These are phyloP conservation scores for Virgularia gustaviana DNA, from an alignment of 92 coral and sea anemone species.

Conservation along the genomic window DNA sequence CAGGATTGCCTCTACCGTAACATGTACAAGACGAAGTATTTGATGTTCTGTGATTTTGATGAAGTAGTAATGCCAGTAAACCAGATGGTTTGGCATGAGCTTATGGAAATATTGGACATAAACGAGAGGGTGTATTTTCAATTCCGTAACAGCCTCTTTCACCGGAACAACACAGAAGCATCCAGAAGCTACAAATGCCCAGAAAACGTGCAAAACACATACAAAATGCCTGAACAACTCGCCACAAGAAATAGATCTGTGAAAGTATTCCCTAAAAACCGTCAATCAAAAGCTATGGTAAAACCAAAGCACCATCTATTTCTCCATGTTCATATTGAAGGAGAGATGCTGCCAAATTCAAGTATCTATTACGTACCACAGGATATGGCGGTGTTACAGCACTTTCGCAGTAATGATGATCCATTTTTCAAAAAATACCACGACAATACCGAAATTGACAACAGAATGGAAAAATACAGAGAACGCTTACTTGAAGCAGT, in stretches of 20 bases:
- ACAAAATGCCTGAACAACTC: background rate
- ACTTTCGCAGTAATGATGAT: background rate
- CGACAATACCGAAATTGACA: background rate
- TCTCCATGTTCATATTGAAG: background rate
- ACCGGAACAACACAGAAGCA: background rate
- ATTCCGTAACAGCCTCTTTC: background rate
- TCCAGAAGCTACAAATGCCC: background rate
- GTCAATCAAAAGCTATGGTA: constrained; percentile 9
- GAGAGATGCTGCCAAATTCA: background rate
- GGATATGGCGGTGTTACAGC: constrained; percentile 6
- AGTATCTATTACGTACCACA: background rate
- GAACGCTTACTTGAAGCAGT: background rate
- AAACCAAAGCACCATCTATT: background rate
- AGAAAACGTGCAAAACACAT: background rate
- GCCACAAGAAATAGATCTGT: constrained; percentile 13
- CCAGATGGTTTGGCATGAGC: background rate
- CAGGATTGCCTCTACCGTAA: constrained; percentile 20
- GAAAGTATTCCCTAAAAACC: background rate
- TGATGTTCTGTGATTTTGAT: constrained; percentile 7
- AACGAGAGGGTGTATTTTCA: background rate
- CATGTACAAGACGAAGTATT: constrained; percentile 13
- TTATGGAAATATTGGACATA: background rate
- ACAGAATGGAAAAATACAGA: constrained; percentile 7
- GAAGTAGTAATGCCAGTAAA: background rate
- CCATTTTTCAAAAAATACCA: background rate